Evolutionary conservation across 2,797 vertebrate genomes (phyloP).

Genomic region (Neosilurus hyrtlii): DNA sequence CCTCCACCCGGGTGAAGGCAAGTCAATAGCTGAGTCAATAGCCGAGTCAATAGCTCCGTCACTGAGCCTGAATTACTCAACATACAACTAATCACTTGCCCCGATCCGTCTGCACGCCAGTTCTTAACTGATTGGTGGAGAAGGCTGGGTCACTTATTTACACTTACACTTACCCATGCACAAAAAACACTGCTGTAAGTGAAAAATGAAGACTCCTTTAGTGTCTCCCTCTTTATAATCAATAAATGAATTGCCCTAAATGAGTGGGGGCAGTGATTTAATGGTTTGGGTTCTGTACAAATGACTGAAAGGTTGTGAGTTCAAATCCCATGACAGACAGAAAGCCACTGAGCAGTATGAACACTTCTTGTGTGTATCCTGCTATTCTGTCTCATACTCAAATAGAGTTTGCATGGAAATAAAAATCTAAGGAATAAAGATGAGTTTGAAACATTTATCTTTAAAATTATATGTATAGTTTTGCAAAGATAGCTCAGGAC

Average conservation of each 20-base stretch:
- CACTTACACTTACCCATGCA: slow-evolving; percentile 35
- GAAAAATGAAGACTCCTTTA: slow-evolving; percentile 2
- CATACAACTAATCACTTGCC: slow-evolving; percentile 90
- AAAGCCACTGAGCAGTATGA: neutral
- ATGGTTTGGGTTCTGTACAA: neutral
- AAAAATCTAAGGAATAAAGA: neutral
- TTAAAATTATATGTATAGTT: too few relatives aligned
- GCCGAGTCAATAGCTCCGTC: slow-evolving; percentile 76
- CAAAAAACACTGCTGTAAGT: slow-evolving; percentile 30
- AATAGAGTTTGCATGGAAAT: neutral
- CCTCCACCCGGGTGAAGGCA: slow-evolving; percentile 74
- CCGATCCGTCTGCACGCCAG: slow-evolving; percentile 83
- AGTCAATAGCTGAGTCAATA: slow-evolving; percentile 84
- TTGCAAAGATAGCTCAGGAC: too few relatives aligned
- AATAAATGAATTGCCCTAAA: neutral
- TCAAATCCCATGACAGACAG: neutral
- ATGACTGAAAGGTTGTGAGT: slow-evolving; percentile 1
- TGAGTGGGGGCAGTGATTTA: neutral
- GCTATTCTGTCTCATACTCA: neutral
- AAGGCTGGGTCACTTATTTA: slow-evolving; percentile 58
- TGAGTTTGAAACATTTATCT: neutral
- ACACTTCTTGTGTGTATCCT: neutral
- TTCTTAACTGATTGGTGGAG: slow-evolving; percentile 91
- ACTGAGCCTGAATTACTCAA: slow-evolving; percentile 84
- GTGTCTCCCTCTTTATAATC: neutral